Percentiles rank a stretch among this genome's conserved stretches.
Evolutionary conservation across 2,888 invertebrate species (phyloP).

Genomic region (Heliconius aoede): DNA sequence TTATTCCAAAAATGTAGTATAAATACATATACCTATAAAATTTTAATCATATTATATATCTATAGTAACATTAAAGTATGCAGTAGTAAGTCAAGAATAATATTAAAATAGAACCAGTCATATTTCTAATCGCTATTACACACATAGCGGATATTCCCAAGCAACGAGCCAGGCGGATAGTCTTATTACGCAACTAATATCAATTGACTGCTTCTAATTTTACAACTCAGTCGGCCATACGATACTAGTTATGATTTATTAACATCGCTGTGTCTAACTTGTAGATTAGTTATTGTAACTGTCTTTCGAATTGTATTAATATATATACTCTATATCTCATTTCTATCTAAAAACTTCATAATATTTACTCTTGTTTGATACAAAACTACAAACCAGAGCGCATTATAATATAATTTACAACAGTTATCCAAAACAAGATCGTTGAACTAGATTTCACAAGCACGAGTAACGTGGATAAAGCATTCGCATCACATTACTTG

Average conservation of each 20-base stretch:
- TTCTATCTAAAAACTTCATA: background rate
- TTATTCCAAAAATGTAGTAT: too few species aligned
- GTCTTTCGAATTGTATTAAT: background rate
- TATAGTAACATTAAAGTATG: background rate
- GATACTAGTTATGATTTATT: constrained; percentile 44
- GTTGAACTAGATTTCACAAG: constrained; percentile 21
- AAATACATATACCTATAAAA: background rate
- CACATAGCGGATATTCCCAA: constrained; percentile 40
- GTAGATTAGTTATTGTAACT: constrained; percentile 29
- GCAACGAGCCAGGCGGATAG: constrained; percentile 35
- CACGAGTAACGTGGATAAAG: constrained; percentile 15
- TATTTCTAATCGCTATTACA: constrained; percentile 21
- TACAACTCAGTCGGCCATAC: constrained; percentile 43
- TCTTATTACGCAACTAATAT: constrained; percentile 46
- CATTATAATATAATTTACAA: background rate
- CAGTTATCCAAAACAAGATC: background rate
- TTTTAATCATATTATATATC: background rate
- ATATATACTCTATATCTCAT: background rate
- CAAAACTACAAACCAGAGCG: background rate
- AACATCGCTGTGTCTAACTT: constrained; percentile 32
- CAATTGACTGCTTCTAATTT: constrained; percentile 46
- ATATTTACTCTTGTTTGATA: background rate
- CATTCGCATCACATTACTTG: constrained; percentile 21
- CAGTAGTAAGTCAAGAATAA: too few species aligned
- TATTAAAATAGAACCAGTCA: background rate